These are phyloP conservation scores for Botrylloides violaceus DNA, from an alignment of 23 tunicate species.

Conservation along the genomic window DNA sequence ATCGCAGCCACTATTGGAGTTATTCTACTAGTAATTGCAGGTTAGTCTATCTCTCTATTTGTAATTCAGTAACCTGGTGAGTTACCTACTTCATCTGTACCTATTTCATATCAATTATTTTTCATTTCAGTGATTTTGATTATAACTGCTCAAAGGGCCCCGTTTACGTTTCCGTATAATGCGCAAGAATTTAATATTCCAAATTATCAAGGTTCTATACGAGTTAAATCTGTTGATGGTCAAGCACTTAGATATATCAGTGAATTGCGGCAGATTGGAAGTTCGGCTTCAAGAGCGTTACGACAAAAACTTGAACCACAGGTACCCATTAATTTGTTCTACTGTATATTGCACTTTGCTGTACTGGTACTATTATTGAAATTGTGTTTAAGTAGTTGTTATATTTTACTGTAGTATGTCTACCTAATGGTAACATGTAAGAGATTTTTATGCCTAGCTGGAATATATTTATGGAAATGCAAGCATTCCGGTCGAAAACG, in stretches of 20 bases:
- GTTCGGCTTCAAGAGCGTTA: slow-evolving; percentile 3
- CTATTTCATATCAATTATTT: neutral
- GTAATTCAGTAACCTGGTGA: neutral
- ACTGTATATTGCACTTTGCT: neutral
- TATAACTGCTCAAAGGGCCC: slow-evolving; percentile 9
- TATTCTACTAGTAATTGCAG: slow-evolving; percentile 26
- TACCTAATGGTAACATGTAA: too few relatives aligned
- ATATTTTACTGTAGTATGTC: too few relatives aligned
- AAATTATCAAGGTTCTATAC: slow-evolving; percentile 28
- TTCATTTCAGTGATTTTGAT: slow-evolving; percentile 26
- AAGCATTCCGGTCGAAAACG: slow-evolving; percentile 23
- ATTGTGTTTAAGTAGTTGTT: neutral
- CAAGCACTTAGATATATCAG: slow-evolving; percentile 30
- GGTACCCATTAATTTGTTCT: neutral
- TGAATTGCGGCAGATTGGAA: slow-evolving; percentile 37
- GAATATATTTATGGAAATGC: slow-evolving; percentile 32
- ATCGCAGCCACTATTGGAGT: slow-evolving; percentile 19
- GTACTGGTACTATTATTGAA: neutral
- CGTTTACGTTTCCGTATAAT: neutral
- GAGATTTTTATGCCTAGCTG: too few relatives aligned
- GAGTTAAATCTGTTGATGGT: slow-evolving; percentile 34
- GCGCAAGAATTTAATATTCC: slow-evolving; percentile 27
- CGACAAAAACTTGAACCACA: slow-evolving; percentile 44
- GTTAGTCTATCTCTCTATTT: neutral
- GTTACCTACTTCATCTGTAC: neutral